Conservation (phyloP, 2,113 vertebrate genomes). For the Diadophis punctatus region DNA sequence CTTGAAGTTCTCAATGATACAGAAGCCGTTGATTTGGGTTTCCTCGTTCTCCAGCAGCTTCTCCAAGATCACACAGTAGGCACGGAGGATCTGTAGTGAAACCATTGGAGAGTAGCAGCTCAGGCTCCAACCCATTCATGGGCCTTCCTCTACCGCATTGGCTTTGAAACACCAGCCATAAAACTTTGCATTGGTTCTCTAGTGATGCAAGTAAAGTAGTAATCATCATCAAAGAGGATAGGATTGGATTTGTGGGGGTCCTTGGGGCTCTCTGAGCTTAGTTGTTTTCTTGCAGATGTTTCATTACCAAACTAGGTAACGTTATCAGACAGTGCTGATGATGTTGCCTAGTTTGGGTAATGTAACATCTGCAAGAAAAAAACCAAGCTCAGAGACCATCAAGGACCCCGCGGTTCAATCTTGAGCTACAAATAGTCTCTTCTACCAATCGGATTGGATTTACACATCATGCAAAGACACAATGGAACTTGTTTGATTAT, state of each 20-base stretch:
- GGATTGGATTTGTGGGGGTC: not conserved
- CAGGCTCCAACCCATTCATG: not conserved
- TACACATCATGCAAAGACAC: not conserved
- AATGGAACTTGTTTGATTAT: not conserved
- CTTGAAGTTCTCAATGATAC: conserved; percentile 95
- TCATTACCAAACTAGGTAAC: not conserved
- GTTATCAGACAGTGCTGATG: too few species aligned
- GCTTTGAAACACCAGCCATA: not conserved
- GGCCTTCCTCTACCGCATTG: not conserved
- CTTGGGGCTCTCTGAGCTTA: not conserved
- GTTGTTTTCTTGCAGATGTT: not conserved
- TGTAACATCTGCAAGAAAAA: too few species aligned
- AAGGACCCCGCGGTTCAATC: too few species aligned
- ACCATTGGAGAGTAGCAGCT: not conserved
- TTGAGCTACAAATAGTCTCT: too few species aligned
- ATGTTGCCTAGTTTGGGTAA: not conserved
- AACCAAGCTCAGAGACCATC: too few species aligned
- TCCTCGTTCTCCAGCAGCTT: conserved; percentile 93
- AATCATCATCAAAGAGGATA: not conserved
- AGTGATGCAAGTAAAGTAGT: not conserved
- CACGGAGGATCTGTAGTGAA: conserved; percentile 82
- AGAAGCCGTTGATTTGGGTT: conserved; percentile 97
- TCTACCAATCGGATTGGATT: not conserved
- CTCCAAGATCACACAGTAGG: conserved; percentile 95
- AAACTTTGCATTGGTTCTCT: not conserved